These are phyloP conservation scores for Lepetodrilus schrolli DNA, from an alignment of 2,888 invertebrate species.

Conservation along the genomic window DNA sequence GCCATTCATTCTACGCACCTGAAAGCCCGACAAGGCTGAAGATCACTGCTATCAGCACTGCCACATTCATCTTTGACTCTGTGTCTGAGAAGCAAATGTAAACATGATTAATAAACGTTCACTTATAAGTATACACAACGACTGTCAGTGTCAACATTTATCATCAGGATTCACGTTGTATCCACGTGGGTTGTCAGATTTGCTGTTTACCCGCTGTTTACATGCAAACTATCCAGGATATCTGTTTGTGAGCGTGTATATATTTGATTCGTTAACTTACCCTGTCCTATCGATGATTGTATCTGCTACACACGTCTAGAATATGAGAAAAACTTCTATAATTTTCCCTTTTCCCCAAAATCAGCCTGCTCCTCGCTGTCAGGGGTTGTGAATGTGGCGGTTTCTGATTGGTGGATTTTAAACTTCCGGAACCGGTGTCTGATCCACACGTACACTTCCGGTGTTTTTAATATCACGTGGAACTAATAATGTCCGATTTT, in stretches of 20 bases:
- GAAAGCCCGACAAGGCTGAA: neutral
- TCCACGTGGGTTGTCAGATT: conserved; percentile 22
- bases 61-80: neutral
- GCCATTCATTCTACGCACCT: no score
- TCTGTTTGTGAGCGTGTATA: no score
- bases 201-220: neutral
- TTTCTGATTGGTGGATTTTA: conserved; percentile 50
- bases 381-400: conserved; percentile 56
- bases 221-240: no score
- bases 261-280: no score
- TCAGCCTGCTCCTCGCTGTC: conserved; percentile 38
- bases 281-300: no score
- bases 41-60: neutral
- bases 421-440: conserved; percentile 37
- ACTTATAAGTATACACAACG: neutral
- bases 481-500: no score
- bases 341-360: conserved; percentile 1
- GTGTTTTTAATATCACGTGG: neutral
- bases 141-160: neutral
- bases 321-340: no score
- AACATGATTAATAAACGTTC: neutral
- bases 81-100: neutral
- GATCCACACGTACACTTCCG: conserved; percentile 51
- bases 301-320: no score
- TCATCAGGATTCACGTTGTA: neutral